phyloP scores from a whole-genome alignment of 2,888 invertebrate genomes.

The Pseudococcus viburni region DNA sequence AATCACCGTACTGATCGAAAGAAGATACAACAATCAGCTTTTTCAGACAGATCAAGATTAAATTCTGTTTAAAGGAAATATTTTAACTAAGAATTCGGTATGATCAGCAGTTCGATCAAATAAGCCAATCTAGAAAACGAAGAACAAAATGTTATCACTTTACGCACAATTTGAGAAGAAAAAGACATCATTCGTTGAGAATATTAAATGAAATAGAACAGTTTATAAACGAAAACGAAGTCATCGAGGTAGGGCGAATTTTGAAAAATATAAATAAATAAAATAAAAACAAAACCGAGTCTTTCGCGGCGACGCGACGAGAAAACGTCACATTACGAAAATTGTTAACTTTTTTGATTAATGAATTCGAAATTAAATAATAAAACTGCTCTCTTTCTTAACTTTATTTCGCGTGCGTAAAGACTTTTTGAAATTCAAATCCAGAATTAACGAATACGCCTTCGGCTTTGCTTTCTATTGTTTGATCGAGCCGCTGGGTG shows the following conservation, averaged over 20 bases:
- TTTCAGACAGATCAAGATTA: no score
- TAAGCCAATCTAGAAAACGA: no score
- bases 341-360: constrained; percentile 33
- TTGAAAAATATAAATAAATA: background rate
- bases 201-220: no score
- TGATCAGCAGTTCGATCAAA: no score
- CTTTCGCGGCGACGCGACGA: background rate
- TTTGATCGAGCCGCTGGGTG: background rate
- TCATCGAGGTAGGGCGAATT: background rate
- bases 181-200: no score
- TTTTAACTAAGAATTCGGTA: no score
- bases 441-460: constrained; percentile 46
- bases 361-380: constrained; percentile 52
- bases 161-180: no score
- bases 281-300: background rate
- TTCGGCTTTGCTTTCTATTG: constrained; percentile 13
- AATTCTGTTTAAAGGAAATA: no score
- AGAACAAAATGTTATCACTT: no score
- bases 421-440: constrained; percentile 42
- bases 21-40: no score
- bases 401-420: constrained; percentile 36
- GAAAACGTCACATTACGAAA: background rate
- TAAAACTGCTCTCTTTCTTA: constrained; percentile 40
- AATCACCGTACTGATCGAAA: no score
- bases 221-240: no score